Evolutionary conservation across 64 coral and sea anemone genomes (phyloP).

Genomic region (Stichodactyla helianthus): DNA sequence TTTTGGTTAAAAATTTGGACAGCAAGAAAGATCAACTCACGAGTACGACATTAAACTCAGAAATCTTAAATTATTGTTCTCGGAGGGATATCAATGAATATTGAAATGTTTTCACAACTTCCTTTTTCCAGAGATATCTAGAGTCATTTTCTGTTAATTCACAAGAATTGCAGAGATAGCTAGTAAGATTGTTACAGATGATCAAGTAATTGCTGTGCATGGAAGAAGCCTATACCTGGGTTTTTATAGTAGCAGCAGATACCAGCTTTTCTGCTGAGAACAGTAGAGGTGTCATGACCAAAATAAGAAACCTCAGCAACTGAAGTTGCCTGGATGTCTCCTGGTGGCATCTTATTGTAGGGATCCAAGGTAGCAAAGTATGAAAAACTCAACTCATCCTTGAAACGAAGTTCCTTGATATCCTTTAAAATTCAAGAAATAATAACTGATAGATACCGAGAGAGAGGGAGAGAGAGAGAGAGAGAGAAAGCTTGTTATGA

Average conservation of each 20-base stretch:
- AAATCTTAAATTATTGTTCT: too few species aligned
- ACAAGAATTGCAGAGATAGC: too few species aligned
- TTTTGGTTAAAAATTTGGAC: too few species aligned
- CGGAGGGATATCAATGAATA: too few species aligned
- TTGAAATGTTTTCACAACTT: too few species aligned
- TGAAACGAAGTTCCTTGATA: slow-evolving; percentile 27
- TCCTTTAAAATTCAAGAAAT: not conserved
- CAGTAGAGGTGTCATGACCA: not conserved
- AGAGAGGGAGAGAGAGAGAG: not conserved
- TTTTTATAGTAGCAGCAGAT: not conserved
- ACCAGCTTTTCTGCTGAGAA: not conserved
- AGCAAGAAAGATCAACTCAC: too few species aligned
- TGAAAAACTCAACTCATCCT: slow-evolving; percentile 30
- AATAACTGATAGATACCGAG: not conserved
- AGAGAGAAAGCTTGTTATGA: too few species aligned
- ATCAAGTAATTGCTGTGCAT: too few species aligned
- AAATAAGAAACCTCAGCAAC: slow-evolving; percentile 38
- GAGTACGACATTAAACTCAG: too few species aligned
- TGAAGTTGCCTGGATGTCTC: slow-evolving; percentile 41
- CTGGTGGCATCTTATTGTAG: slow-evolving; percentile 6
- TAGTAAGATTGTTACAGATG: too few species aligned
- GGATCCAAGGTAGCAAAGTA: slow-evolving; percentile 33
- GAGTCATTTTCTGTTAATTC: too few species aligned
- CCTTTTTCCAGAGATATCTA: too few species aligned
- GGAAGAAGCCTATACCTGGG: not conserved